phyloP scores from a whole-genome alignment of 2,797 vertebrate genomes.

The Leuciscus waleckii region DNA sequence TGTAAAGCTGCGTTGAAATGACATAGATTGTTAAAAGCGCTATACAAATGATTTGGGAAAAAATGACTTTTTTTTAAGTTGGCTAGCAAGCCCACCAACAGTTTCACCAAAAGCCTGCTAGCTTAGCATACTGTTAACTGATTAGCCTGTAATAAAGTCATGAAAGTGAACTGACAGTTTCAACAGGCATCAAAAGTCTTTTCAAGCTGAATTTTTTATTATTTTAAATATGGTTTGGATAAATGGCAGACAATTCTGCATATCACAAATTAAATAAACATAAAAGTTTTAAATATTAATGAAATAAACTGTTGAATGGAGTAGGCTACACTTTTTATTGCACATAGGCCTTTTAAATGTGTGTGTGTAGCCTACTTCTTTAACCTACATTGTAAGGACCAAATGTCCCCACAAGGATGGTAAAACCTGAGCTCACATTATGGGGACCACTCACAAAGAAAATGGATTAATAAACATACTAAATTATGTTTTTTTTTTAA shows the following conservation, averaged over 20 bases:
- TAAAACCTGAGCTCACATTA: too few species aligned
- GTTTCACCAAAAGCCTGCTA: background rate
- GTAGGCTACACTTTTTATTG: too few species aligned
- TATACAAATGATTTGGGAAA: background rate
- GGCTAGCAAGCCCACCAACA: background rate
- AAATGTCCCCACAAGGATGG: too few species aligned
- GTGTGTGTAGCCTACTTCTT: too few species aligned
- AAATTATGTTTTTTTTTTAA: too few species aligned
- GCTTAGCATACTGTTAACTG: background rate
- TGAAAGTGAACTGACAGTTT: background rate
- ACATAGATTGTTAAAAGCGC: background rate
- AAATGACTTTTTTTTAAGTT: background rate
- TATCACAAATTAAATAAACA: background rate
- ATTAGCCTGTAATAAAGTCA: background rate
- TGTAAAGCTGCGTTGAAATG: background rate
- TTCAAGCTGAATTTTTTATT: background rate
- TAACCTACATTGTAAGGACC: too few species aligned
- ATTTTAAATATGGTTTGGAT: background rate
- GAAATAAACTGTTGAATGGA: background rate
- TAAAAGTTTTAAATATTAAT: too few species aligned
- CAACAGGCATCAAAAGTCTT: background rate
- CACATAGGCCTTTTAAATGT: too few species aligned
- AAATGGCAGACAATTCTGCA: background rate
- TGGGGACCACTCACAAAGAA: too few species aligned
- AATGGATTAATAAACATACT: too few species aligned